Evolutionary conservation across 2,797 vertebrate species (phyloP).

Genomic region (Pelodytes ibericus): DNA sequence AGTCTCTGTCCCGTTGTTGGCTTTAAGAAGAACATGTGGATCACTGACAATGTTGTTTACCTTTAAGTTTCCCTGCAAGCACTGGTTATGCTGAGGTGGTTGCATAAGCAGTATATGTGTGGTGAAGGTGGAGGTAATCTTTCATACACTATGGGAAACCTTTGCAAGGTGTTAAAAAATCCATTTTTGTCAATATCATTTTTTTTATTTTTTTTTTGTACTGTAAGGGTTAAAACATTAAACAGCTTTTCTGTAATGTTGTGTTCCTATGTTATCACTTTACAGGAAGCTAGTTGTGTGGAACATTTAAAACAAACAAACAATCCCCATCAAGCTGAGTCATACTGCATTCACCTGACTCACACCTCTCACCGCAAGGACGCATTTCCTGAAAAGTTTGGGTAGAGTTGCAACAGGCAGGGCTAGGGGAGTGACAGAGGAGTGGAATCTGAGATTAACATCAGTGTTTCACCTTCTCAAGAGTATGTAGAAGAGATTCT

Average conservation of each 20-base stretch:
- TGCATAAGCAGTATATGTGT: too few species aligned
- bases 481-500: background rate
- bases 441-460: background rate
- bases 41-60: too few species aligned
- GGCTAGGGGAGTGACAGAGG: background rate
- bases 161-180: too few species aligned
- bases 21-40: too few species aligned
- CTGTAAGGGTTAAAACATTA: too few species aligned
- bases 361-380: constrained; percentile 31
- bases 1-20: too few species aligned
- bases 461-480: background rate
- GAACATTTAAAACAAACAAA: constrained; percentile 28
- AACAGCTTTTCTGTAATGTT: constrained; percentile 17
- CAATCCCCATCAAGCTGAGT: constrained; percentile 13
- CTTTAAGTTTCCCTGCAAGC: too few species aligned
- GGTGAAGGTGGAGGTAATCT: too few species aligned
- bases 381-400: constrained; percentile 44
- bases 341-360: constrained; percentile 38
- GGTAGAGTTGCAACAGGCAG: background rate
- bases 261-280: constrained; percentile 9
- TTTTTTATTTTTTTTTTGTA: too few species aligned
- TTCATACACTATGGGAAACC: too few species aligned
- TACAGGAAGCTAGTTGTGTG: constrained; percentile 38
- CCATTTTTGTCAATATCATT: too few species aligned
- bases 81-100: too few species aligned